A percentile compares a stretch with the other conserved stretches of the same genome.
Evolutionary conservation across 2,113 vertebrate genomes (phyloP).

Genomic region (Hassar affinis): DNA sequence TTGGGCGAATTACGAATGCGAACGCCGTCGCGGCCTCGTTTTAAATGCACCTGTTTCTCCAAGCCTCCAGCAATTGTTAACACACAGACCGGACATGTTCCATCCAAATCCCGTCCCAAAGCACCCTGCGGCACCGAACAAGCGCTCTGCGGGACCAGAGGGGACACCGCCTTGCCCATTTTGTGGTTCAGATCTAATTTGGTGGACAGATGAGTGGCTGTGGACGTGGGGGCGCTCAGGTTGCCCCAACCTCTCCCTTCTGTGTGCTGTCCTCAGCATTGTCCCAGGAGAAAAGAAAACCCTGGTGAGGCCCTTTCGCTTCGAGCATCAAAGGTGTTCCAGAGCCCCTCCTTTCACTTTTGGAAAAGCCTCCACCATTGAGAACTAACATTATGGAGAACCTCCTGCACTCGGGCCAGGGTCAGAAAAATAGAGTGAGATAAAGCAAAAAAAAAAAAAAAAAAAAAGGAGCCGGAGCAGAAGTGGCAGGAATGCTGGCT

Average conservation of each 20-base stretch:
- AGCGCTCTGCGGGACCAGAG: conserved; percentile 28
- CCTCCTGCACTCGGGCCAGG: conserved; percentile 49
- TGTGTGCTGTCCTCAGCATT: conserved; percentile 53
- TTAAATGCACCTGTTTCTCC: conserved; percentile 41
- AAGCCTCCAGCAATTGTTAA: conserved; percentile 45
- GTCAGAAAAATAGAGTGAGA: conserved; percentile 61
- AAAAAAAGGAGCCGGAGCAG: conserved; percentile 48
- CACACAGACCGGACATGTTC: conserved; percentile 11
- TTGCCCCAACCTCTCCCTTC: conserved; percentile 45
- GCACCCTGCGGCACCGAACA: neutral
- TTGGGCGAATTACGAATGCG: conserved; percentile 22
- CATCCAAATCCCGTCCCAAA: neutral
- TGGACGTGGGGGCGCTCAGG: conserved; percentile 34
- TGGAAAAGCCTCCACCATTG: conserved; percentile 51
- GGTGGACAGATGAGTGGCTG: conserved; percentile 46
- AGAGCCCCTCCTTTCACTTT: conserved; percentile 19
- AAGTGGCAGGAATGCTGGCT: conserved; percentile 57
- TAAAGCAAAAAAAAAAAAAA: conserved; percentile 53
- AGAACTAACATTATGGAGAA: conserved; percentile 58
- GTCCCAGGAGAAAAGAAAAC: conserved; percentile 45
- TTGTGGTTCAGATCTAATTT: conserved; percentile 51
- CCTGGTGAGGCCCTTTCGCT: conserved; percentile 56
- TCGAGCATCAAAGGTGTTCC: conserved; percentile 57
- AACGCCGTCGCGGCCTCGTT: conserved; percentile 34
- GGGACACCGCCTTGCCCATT: conserved; percentile 52